Base-by-base conservation (phyloP, 1,140 invertebrate species). In the Bombus sylvicola region DNA sequence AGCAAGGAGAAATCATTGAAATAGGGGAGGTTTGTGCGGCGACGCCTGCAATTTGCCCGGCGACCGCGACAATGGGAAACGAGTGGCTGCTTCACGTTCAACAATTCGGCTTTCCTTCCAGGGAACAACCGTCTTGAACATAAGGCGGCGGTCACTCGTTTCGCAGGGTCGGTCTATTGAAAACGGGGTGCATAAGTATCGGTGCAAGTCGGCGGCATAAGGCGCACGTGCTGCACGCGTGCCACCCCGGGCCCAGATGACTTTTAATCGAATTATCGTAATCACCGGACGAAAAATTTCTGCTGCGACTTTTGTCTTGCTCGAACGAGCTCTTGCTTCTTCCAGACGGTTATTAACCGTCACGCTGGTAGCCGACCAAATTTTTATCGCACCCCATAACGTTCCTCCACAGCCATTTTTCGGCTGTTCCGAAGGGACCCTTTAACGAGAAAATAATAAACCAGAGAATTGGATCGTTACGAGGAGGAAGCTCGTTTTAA, bases 201-300 rank as follows among this genome's bases (percentile, higher is more conserved):
- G 76, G 25, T 34, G 57, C 77, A 83, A 90, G 83, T 75, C 66
- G 83, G 2, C 22, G 69, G 86, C 86, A 89, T 84, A 91, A 92
- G 91, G 88, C 83, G 75, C 91, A 79, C 91, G 91, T 90, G 92
- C 75, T 90, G 82, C 71, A 91, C 92, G 90, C 91, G 92, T 92
- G 91, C 84, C 80, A 83, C 64, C 82, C 75, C 74, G 31, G 68
- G 69, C 79, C 87, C 90, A 91, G 84, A 91, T 91, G 90, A 91
- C 88, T 90, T 91, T 80, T 92, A 92, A 91, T 92, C 90, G 80
- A 91, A 92, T 92, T 92, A 92, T 85, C 76, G 80, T 92, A 90
- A 91, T 91, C 89, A 81, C 66, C 64, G 81, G 6, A 62, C 59
- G 66, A 88, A 82, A 85, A 77, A 78, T 34, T 80, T 83, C 31